Conservation (phyloP, 2,797 vertebrate genomes). For the Florisuga fusca region DNA sequence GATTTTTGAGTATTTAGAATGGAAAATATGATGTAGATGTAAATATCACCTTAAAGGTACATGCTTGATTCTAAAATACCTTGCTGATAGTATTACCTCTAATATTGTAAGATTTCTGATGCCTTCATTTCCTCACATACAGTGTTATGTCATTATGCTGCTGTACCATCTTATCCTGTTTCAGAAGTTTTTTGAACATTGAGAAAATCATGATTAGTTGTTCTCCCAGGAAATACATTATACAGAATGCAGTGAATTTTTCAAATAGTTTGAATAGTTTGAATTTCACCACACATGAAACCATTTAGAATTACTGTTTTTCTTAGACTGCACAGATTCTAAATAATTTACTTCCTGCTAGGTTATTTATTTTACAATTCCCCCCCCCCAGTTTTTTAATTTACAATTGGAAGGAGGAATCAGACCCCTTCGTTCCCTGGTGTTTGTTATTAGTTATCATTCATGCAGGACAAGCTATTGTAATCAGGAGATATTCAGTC, state of each 20-base stretch:
- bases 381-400: neutral
- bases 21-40: neutral
- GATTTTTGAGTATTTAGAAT: neutral
- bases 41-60: neutral
- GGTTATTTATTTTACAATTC: neutral
- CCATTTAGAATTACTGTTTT: neutral
- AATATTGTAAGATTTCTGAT: neutral
- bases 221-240: neutral
- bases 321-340: neutral
- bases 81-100: neutral
- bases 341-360: neutral
- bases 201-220: neutral
- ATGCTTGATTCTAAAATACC: neutral
- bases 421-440: neutral
- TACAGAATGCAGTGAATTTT: neutral
- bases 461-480: neutral
- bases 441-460: neutral
- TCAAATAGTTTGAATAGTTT: neutral
- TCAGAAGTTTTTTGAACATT: neutral
- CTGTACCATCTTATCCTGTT: neutral
- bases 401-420: neutral
- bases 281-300: fast-evolving
- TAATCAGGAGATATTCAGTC: neutral
- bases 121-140: neutral
- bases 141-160: neutral